These are phyloP conservation scores for Limnephilus marmoratus DNA, from an alignment of 2,888 invertebrate genomes.

Conservation along the genomic window DNA sequence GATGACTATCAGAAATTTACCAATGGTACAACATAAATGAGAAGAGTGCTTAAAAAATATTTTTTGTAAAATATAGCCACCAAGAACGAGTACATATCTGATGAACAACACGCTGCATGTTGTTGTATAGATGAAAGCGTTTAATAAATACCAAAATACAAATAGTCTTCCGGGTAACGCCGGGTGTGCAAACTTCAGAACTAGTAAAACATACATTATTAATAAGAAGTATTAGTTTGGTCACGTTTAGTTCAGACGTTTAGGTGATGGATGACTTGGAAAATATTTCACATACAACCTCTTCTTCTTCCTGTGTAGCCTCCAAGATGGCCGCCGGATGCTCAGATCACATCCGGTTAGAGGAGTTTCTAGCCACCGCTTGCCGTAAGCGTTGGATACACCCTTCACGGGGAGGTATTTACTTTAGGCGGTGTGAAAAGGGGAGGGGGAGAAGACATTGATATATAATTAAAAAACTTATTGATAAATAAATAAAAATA, in stretches of 20 bases:
- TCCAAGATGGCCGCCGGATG: constrained; percentile 16
- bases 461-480: neutral
- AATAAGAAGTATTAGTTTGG: constrained; percentile 3
- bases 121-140: neutral
- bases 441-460: neutral
- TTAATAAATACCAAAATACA: neutral
- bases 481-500: neutral
- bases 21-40: too few relatives aligned
- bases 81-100: too few relatives aligned
- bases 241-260: constrained; percentile 11
- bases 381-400: neutral
- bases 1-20: too few relatives aligned
- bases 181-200: neutral
- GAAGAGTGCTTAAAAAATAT: too few relatives aligned
- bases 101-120: too few relatives aligned
- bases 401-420: neutral
- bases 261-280: constrained; percentile 21
- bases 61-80: too few relatives aligned
- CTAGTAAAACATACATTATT: neutral
- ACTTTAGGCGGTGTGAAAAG: neutral
- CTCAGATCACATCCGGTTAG: neutral
- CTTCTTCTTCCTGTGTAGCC: neutral
- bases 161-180: neutral
- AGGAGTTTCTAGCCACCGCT: neutral
- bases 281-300: constrained; percentile 17